Evolutionary conservation across 1,140 invertebrate species (phyloP).

Genomic region (Camponotus floridanus): DNA sequence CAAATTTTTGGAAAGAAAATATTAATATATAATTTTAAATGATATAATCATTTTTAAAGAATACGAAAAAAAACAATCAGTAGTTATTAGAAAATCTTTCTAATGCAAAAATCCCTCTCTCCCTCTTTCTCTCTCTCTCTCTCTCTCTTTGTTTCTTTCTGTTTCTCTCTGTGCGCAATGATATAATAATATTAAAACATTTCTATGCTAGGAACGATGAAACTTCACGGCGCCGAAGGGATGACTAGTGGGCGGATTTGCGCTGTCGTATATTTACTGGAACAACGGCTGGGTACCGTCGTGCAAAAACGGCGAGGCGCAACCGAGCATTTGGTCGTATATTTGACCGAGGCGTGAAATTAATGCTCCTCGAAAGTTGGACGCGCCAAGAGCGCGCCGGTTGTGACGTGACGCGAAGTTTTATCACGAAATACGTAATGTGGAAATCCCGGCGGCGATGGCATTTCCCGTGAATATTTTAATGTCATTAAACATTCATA

Average conservation of each 20-base stretch:
- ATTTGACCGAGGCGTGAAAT: slow-evolving; percentile 53
- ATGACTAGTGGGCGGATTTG: slow-evolving; percentile 47
- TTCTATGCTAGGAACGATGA: background rate
- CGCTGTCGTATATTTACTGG: slow-evolving; percentile 49
- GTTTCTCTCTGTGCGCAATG: background rate
- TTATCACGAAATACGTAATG: slow-evolving; percentile 72
- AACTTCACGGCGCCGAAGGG: slow-evolving; percentile 45
- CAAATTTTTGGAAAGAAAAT: background rate
- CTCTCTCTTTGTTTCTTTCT: no score
- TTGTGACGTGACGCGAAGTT: slow-evolving; percentile 61
- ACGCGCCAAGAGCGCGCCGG: slow-evolving; percentile 39
- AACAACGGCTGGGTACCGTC: background rate
- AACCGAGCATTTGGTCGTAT: slow-evolving; percentile 42
- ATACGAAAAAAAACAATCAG: background rate
- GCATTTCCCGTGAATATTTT: slow-evolving; percentile 71
- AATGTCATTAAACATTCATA: slow-evolving; percentile 74
- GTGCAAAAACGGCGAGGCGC: slow-evolving; percentile 40
- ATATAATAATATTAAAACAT: slow-evolving; percentile 25
- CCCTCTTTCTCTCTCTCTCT: no score
- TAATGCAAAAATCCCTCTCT: background rate
- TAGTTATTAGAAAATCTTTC: background rate
- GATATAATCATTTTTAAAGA: no score
- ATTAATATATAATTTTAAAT: background rate
- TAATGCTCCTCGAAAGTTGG: slow-evolving; percentile 58
- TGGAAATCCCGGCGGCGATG: slow-evolving; percentile 34